phyloP scores from a whole-genome alignment of 2,113 vertebrate genomes.

The Pundamilia nyererei region DNA sequence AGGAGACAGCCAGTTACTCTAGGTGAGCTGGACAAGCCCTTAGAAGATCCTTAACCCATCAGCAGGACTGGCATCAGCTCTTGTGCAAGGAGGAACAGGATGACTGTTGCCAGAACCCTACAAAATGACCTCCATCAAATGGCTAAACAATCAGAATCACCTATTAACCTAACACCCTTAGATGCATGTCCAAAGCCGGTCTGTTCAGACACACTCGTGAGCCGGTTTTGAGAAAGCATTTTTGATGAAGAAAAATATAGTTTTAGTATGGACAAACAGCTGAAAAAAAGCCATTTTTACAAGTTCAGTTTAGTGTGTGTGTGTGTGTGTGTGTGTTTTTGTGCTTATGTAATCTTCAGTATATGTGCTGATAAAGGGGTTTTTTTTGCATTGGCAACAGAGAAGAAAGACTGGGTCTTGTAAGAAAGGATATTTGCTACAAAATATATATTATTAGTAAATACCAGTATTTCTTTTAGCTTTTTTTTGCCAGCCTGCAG shows the following conservation, averaged over 20 bases:
- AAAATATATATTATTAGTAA: not conserved
- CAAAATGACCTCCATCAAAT: not conserved
- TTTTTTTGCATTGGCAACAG: not conserved
- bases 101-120: not conserved
- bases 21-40: not conserved
- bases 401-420: not conserved
- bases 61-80: not conserved
- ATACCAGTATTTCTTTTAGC: not conserved
- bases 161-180: not conserved
- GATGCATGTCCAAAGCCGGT: not conserved
- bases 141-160: not conserved
- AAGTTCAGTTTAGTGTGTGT: not conserved
- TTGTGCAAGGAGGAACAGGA: not conserved
- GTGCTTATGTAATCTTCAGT: not conserved
- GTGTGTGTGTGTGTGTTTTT: not conserved
- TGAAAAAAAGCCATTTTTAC: not conserved
- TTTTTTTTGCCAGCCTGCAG: not conserved
- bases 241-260: not conserved
- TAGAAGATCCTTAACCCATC: not conserved
- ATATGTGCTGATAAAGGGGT: fast-evolving
- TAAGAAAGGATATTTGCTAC: not conserved
- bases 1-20: not conserved
- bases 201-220: not conserved
- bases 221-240: not conserved
- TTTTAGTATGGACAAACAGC: not conserved